These are phyloP conservation scores for Drosophila bipectinata DNA, from an alignment of 1,140 invertebrate species.

Conservation along the genomic window DNA sequence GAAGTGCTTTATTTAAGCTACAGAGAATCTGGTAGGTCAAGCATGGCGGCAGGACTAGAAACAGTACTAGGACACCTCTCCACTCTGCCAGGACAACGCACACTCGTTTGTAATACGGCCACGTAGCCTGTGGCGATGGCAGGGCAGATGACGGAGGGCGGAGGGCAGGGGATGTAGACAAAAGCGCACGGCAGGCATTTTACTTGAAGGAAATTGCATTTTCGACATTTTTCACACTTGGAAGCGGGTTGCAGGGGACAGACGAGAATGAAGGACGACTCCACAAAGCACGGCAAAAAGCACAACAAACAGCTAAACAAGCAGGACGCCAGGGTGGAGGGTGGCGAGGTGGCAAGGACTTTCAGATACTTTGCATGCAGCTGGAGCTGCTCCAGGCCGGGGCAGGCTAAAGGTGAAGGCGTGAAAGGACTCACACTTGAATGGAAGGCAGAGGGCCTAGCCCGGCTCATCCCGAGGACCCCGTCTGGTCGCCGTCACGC, in stretches of 20 bases:
- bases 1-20: constrained; percentile 82
- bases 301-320: constrained; percentile 56
- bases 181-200: constrained; percentile 82
- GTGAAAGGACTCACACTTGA: constrained; percentile 8
- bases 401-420: constrained; percentile 20
- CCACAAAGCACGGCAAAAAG: constrained; percentile 65
- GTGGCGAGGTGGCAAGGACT: constrained; percentile 2
- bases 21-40: constrained; percentile 49
- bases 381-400: constrained; percentile 31
- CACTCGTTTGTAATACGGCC: constrained; percentile 77
- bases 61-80: constrained; percentile 48
- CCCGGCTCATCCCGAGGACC: not conserved
- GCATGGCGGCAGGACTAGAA: constrained; percentile 27
- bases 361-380: constrained; percentile 78
- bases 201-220: constrained; percentile 83
- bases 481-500: constrained; percentile 14
- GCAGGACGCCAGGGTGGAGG: not conserved
- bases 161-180: constrained; percentile 30
- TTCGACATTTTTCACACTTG: constrained; percentile 82
- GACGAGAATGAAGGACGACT: constrained; percentile 44
- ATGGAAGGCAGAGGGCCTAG: not conserved
- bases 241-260: constrained; percentile 42
- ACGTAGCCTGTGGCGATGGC: constrained; percentile 48
- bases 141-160: not conserved
- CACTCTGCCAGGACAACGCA: constrained; percentile 33